Conservation (phyloP, 2,888 invertebrate genomes). For the Schizaphis graminum region DNA sequence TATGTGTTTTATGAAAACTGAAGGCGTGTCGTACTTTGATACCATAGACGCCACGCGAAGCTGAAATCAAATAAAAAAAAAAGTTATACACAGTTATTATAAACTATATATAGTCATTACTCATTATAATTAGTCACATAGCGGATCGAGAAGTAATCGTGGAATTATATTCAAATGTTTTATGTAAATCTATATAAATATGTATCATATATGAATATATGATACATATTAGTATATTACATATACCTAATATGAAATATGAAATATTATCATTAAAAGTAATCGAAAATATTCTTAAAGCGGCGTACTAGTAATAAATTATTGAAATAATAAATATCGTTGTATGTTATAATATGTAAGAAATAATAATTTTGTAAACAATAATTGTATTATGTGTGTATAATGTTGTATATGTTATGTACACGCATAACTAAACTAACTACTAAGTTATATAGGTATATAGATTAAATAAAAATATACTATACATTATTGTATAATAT, state of each 20-base stretch:
- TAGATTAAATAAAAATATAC: background rate
- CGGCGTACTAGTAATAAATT: background rate
- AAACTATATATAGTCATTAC: too few relatives aligned
- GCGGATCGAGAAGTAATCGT: background rate
- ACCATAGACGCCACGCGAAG: constrained; percentile 82
- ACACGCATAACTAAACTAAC: background rate
- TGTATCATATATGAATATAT: too few relatives aligned
- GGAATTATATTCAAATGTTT: too few relatives aligned
- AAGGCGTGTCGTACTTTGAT: constrained; percentile 82
- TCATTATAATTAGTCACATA: background rate
- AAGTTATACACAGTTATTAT: background rate
- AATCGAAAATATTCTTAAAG: too few relatives aligned
- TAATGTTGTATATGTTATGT: background rate
- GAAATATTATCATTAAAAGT: too few relatives aligned
- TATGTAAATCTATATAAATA: too few relatives aligned
- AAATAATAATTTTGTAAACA: background rate
- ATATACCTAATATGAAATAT: too few relatives aligned
- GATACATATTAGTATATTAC: too few relatives aligned
- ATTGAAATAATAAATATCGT: background rate
- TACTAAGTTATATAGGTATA: background rate
- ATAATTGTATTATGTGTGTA: background rate
- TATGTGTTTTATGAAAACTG: constrained; percentile 91
- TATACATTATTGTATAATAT: background rate
- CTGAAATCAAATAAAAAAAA: constrained; percentile 69
- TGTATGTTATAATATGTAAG: background rate